Percentiles rank a stretch among this genome's conserved stretches.
phyloP scores from a whole-genome alignment of 1,140 invertebrate genomes.

The fruit fly (Drosophila melanogaster) region Release_6_plus_ISO1_MT NT_037436.4:11975501-11976000 shows the following conservation, averaged over 20 bases:
- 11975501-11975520: not conserved
- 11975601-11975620: slow-evolving; percentile 43
- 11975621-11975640: slow-evolving; percentile 38
- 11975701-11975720: slow-evolving; percentile 49
- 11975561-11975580: not conserved
- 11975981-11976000: slow-evolving; percentile 61
- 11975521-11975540: no score
- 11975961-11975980: slow-evolving; percentile 55
- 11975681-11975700: slow-evolving; percentile 30
- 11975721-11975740: slow-evolving; percentile 38
- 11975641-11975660: slow-evolving; percentile 64
- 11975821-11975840: not conserved
- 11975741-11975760: slow-evolving; percentile 40
- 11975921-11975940: slow-evolving; percentile 43
- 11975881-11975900: slow-evolving; percentile 62
- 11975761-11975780: slow-evolving; percentile 26
- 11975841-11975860: slow-evolving; percentile 3
- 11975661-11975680: slow-evolving; percentile 53
- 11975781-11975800: slow-evolving; percentile 4
- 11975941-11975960: slow-evolving; percentile 27
- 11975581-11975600: slow-evolving; percentile 26
- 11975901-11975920: slow-evolving; percentile 21
- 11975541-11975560: not conserved
- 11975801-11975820: slow-evolving; percentile 15
- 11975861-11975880: slow-evolving; percentile 20